Evolutionary conservation across 2,797 vertebrate species (phyloP), one percentile per base, ranked within the genome.

Genomic region (Falco novaeseelandiae): DNA sequence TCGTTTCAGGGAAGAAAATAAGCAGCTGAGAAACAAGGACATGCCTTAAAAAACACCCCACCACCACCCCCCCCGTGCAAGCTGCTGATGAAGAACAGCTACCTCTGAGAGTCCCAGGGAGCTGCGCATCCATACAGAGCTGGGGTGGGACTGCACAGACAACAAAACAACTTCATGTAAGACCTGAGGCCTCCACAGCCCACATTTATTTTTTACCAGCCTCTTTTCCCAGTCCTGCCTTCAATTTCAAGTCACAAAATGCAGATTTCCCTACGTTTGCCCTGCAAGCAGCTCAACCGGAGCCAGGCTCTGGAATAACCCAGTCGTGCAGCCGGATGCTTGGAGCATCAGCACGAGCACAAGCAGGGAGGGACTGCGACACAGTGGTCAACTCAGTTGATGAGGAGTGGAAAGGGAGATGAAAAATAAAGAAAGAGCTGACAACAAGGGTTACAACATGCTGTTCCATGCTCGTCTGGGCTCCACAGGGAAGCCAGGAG

Each of bases 361-460:
- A 14, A 7, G 10, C 69, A 14, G 16, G 29, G 27, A 48, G 61
- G 63, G 72, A 67, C 17, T 3, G 30, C 1, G 10, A 34, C 11
- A 2, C 23, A 0, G 63, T 3, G 78, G 30, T 29, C 91, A 79
- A 4, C 52, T 36, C 1, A 0, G 70, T 26, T 42, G 65, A 15
- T 1, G 30, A 90, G 62, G 32, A 57, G 42, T 1, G 10, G 48
- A 67, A 80, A 71, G 21, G 25, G 26, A 66, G 55, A 63, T 10
- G 40, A 57, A 38, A 92, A 81, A 83, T 4, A 58, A 59, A 61
- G 20, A 14, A 17, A 10, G 12, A 87, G 54, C 74, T 71, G 54
- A 55, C 77, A 70, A 10, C 40, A 51, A 44, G 77, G 59, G 66
- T 48, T n/a, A 22, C 32, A 78, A 57, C 83, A 14, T 0, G 0